These are phyloP conservation scores for Phrynosoma blainvillii DNA, from an alignment of 2,113 vertebrate genomes.

Conservation along the genomic window DNA sequence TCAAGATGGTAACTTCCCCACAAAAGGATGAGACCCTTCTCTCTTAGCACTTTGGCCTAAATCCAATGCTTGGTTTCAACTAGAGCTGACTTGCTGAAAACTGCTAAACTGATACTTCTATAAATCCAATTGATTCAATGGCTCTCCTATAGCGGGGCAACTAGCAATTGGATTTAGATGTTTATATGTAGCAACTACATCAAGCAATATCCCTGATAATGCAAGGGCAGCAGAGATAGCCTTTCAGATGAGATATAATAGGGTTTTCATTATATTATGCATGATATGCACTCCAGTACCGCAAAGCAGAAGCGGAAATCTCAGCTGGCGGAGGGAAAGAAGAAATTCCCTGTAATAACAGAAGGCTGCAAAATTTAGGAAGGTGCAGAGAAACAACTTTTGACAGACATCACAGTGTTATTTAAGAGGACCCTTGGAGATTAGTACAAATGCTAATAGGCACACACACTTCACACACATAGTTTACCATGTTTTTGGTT, in stretches of 20 bases:
- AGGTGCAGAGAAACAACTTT: not conserved
- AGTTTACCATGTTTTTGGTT: not conserved
- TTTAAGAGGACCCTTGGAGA: not conserved
- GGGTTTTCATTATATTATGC: not conserved
- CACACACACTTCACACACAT: not conserved
- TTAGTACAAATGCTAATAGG: not conserved
- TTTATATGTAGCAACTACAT: not conserved
- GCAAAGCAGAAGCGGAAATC: not conserved
- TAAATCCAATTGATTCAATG: too few species aligned
- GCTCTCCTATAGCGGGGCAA: too few species aligned
- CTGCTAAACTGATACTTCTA: too few species aligned
- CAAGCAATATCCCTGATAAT: not conserved
- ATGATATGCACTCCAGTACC: not conserved
- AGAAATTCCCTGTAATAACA: not conserved
- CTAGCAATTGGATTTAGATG: not conserved
- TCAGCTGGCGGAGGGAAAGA: not conserved
- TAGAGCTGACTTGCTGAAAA: too few species aligned
- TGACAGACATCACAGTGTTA: not conserved
- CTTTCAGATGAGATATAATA: not conserved
- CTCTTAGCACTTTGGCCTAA: not conserved
- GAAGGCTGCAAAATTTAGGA: too few species aligned
- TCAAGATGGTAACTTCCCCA: not conserved
- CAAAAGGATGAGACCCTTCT: too few species aligned
- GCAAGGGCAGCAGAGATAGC: not conserved
- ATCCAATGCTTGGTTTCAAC: too few species aligned